Evolutionary conservation across 2,113 vertebrate genomes (phyloP).

Genomic region (Toxostoma redivivum): DNA sequence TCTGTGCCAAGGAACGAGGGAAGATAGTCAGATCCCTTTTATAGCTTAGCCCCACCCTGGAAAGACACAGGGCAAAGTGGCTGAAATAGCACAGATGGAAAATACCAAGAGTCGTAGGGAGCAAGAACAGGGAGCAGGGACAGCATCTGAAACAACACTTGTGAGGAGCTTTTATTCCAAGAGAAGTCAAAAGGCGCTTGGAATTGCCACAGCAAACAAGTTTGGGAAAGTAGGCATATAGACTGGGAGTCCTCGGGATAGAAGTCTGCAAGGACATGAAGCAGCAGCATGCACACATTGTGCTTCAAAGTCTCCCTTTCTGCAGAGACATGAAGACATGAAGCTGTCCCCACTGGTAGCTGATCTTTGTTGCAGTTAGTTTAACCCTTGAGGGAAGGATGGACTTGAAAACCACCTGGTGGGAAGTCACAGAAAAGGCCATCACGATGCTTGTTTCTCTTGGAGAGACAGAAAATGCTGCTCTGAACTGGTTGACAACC

Average conservation of each 20-base stretch:
- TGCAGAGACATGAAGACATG: not conserved
- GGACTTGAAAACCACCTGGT: not conserved
- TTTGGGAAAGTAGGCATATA: not conserved
- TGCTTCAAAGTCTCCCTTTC: not conserved
- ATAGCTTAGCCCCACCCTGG: not conserved
- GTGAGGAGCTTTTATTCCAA: not conserved
- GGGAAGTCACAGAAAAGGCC: not conserved
- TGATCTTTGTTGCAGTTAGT: not conserved
- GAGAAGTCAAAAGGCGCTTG: not conserved
- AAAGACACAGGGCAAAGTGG: not conserved
- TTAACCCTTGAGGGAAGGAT: not conserved
- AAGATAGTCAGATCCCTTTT: slow-evolving; percentile 17
- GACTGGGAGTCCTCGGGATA: not conserved
- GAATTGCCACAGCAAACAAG: not conserved
- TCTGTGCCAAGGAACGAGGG: not conserved
- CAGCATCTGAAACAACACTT: not conserved
- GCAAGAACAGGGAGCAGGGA: not conserved
- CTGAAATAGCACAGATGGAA: not conserved
- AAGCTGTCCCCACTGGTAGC: not conserved
- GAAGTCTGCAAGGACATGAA: not conserved
- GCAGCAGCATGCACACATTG: not conserved
- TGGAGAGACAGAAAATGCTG: not conserved
- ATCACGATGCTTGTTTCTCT: fast-evolving
- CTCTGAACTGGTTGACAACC: not conserved
- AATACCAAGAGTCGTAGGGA: not conserved